Conservation (phyloP, 1,140 invertebrate species). For the Notospermus geniculatus region DNA sequence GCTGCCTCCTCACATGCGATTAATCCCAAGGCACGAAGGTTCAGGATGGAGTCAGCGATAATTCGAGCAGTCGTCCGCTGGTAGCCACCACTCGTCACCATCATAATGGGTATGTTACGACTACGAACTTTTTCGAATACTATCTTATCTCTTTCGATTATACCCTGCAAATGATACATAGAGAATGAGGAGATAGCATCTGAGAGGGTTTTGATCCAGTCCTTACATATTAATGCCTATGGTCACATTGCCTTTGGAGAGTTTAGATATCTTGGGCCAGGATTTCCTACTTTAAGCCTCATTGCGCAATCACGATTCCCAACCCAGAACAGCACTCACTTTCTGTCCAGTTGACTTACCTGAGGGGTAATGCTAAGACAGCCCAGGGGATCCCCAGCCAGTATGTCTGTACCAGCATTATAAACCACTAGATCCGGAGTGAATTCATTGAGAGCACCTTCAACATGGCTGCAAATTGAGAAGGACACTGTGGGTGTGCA, state of each 20-base stretch:
- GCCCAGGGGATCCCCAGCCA: constrained; percentile 76
- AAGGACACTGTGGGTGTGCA: too few species aligned
- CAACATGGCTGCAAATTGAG: constrained; percentile 57
- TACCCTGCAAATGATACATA: constrained; percentile 62
- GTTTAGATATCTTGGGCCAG: not conserved
- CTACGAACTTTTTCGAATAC: constrained; percentile 72
- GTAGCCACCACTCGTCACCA: constrained; percentile 87
- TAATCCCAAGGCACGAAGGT: constrained; percentile 59
- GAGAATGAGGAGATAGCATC: not conserved
- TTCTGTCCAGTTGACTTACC: too few species aligned
- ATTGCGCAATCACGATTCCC: not conserved
- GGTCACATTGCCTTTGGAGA: too few species aligned
- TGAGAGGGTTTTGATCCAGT: too few species aligned
- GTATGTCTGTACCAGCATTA: constrained; percentile 84
- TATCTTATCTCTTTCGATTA: constrained; percentile 77
- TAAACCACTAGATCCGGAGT: constrained; percentile 77
- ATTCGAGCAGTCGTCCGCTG: constrained; percentile 70
- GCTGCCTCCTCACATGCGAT: constrained; percentile 48
- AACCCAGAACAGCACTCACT: too few species aligned
- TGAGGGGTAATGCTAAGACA: constrained; percentile 66
- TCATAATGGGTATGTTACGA: constrained; percentile 73
- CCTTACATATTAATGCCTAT: not conserved
- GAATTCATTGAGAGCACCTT: constrained; percentile 70
- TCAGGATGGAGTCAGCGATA: constrained; percentile 78
- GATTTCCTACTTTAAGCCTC: not conserved